Percentiles rank a stretch among this genome's conserved stretches.
phyloP scores from a whole-genome alignment of 2,888 invertebrate species.

The Bellardia pandia region DNA sequence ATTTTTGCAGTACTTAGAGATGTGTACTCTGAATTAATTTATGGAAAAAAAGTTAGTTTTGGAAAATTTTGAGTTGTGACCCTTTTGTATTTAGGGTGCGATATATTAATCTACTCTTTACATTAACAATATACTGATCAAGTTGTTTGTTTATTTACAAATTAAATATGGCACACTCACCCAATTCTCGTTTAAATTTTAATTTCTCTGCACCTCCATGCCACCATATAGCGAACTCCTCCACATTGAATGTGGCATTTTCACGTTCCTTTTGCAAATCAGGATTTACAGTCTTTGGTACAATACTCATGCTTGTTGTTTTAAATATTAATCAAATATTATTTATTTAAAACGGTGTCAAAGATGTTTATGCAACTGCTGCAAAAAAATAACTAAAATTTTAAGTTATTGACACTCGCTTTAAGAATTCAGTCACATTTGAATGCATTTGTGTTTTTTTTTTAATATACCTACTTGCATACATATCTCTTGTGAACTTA shows the following conservation, averaged over 20 bases:
- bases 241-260: constrained; percentile 86
- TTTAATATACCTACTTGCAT: background rate
- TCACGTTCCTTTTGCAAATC: constrained; percentile 90
- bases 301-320: constrained; percentile 65
- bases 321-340: background rate
- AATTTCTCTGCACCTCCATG: constrained; percentile 89
- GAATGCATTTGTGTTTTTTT: background rate
- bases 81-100: too few species aligned
- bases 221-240: constrained; percentile 90
- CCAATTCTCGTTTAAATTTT: constrained; percentile 85
- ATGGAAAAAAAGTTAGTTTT: too few species aligned
- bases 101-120: too few species aligned
- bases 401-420: background rate
- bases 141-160: too few species aligned
- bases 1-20: too few species aligned
- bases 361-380: background rate
- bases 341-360: background rate
- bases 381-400: constrained; percentile 26
- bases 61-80: too few species aligned
- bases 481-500: too few species aligned
- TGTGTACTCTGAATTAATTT: too few species aligned
- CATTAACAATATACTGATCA: too few species aligned
- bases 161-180: constrained; percentile 26
- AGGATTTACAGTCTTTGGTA: constrained; percentile 85
- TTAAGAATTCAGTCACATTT: background rate